Evolutionary conservation across 2,797 vertebrate species (phyloP).

Genomic region (Myotis pilosus): DNA sequence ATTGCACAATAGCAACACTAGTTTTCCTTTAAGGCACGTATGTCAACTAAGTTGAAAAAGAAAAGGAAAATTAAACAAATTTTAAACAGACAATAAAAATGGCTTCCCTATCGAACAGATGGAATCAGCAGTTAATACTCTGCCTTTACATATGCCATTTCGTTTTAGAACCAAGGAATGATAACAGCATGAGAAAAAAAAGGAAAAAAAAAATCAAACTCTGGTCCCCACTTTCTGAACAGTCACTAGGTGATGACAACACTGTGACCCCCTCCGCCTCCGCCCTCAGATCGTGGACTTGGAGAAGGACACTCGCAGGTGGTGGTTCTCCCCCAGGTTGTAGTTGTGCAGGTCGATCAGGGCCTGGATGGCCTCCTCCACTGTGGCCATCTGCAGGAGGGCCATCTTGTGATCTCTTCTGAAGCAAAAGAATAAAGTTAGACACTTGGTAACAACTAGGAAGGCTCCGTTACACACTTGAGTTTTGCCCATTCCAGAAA

Average conservation of each 20-base stretch:
- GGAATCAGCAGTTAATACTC: conserved; percentile 83
- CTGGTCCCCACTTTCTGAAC: conserved; percentile 90
- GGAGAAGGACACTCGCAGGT: conserved; percentile 98
- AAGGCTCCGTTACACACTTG: not conserved
- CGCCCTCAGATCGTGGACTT: conserved; percentile 94
- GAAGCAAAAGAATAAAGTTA: conserved; percentile 85
- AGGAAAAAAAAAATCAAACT: conserved; percentile 83
- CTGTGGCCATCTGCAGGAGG: conserved; percentile 96
- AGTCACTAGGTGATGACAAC: conserved; percentile 87
- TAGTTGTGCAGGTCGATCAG: conserved; percentile 99
- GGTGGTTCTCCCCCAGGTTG: conserved; percentile 96
- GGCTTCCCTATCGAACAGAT: conserved; percentile 85
- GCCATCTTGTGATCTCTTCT: conserved; percentile 99
- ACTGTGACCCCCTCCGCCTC: conserved; percentile 82
- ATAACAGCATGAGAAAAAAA: conserved; percentile 85
- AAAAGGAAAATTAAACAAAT: conserved; percentile 83
- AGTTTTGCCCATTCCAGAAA: not conserved
- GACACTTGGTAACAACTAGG: conserved; percentile 70
- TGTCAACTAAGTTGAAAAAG: conserved; percentile 87
- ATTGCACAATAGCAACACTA: conserved; percentile 85
- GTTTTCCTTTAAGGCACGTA: conserved; percentile 95
- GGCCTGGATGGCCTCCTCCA: conserved; percentile 97
- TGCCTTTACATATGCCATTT: conserved; percentile 80
- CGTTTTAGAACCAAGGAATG: conserved; percentile 87
- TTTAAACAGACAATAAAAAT: conserved; percentile 83